A percentile compares a stretch with the other conserved stretches of the same genome.
phyloP scores from a whole-genome alignment of 2,797 vertebrate genomes.

The Channallabes apus region DNA sequence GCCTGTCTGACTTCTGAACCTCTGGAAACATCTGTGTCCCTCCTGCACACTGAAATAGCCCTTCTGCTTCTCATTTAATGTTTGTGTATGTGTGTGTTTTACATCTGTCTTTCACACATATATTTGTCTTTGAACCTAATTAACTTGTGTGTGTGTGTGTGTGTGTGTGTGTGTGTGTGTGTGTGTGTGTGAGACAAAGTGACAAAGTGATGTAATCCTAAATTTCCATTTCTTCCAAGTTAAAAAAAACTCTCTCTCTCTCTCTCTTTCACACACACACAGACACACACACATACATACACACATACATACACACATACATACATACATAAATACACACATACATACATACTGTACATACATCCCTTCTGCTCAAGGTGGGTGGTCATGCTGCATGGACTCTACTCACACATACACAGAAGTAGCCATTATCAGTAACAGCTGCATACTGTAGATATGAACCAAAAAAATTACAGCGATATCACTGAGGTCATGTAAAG shows the following conservation, averaged over 20 bases:
- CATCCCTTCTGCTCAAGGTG: not conserved
- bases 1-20: not conserved
- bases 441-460: slow-evolving; percentile 22
- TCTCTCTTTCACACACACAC: not conserved
- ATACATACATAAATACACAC: not conserved
- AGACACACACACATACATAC: not conserved
- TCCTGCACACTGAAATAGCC: slow-evolving; percentile 16
- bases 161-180: slow-evolving; percentile 1
- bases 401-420: slow-evolving; percentile 10
- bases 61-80: slow-evolving; percentile 20
- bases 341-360: no score
- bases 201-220: no score
- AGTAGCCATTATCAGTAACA: slow-evolving; percentile 1
- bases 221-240: not conserved
- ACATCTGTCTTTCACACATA: not conserved
- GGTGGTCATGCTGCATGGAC: not conserved
- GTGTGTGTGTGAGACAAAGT: no score
- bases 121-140: not conserved
- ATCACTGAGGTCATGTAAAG: slow-evolving; percentile 19
- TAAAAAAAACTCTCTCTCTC: not conserved
- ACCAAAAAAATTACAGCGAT: not conserved
- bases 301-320: not conserved
- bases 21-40: slow-evolving; percentile 15
- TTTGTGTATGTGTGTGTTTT: not conserved
- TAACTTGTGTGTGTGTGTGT: no score